Evolutionary conservation across 2,888 invertebrate species (phyloP).

Genomic region (Galerucella calmariensis): DNA sequence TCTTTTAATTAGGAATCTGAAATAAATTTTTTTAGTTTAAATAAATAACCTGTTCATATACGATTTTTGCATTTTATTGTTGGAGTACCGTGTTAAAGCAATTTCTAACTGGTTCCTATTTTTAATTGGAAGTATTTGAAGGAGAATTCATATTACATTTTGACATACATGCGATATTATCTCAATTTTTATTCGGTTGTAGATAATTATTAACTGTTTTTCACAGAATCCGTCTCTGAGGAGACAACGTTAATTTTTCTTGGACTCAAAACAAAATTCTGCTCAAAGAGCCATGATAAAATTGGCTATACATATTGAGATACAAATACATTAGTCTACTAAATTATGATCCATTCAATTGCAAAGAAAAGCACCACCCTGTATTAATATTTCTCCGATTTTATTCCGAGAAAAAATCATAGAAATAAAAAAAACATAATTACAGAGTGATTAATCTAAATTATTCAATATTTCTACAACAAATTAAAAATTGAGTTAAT

Average conservation of each 20-base stretch:
- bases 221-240: too few species aligned
- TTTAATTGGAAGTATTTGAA: constrained; percentile 33
- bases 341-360: not conserved
- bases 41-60: constrained; percentile 39
- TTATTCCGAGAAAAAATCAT: too few species aligned
- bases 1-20: constrained; percentile 35
- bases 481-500: not conserved
- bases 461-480: not conserved
- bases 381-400: not conserved
- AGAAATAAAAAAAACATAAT: not conserved
- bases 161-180: not conserved
- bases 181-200: not conserved
- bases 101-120: constrained; percentile 36
- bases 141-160: not conserved
- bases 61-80: constrained; percentile 42
- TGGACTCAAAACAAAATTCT: too few species aligned
- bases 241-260: too few species aligned
- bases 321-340: too few species aligned
- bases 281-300: too few species aligned
- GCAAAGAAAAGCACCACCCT: not conserved
- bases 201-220: not conserved
- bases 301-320: too few species aligned
- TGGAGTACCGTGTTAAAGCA: constrained; percentile 35
- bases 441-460: not conserved
- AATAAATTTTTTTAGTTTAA: constrained; percentile 41